phyloP scores from a whole-genome alignment of 2,888 invertebrate species.

The Hoplodrina ambigua region DNA sequence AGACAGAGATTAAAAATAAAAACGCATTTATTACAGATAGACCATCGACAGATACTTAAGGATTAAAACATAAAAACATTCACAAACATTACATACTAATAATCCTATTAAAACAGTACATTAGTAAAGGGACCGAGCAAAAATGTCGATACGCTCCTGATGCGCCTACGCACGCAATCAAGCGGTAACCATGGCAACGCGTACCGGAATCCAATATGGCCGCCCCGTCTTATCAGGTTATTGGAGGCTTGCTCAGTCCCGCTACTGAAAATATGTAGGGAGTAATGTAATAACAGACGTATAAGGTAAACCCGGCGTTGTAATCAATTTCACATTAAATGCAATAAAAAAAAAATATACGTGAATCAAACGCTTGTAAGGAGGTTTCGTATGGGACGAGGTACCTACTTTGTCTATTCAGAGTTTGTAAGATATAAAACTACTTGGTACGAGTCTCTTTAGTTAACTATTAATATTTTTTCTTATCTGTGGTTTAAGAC shows the following conservation, averaged over 20 bases:
- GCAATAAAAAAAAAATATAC: conserved; percentile 36
- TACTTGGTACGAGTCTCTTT: conserved; percentile 19
- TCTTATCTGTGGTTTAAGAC: conserved; percentile 5
- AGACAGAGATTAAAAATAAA: conserved; percentile 44
- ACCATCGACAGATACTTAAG: conserved; percentile 38
- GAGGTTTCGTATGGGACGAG: conserved; percentile 25
- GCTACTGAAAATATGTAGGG: conserved; percentile 66
- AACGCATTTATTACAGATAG: conserved; percentile 38
- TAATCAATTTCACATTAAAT: conserved; percentile 57
- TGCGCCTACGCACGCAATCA: conserved; percentile 78
- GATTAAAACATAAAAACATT: conserved; percentile 53
- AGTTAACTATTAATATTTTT: conserved; percentile 15
- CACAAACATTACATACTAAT: conserved; percentile 55
- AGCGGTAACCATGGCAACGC: conserved; percentile 81
- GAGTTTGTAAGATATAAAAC: conserved; percentile 34
- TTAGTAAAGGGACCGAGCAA: conserved; percentile 57
- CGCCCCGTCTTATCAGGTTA: conserved; percentile 76
- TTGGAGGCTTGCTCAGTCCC: conserved; percentile 67
- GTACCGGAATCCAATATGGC: conserved; percentile 83
- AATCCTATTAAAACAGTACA: conserved; percentile 62
- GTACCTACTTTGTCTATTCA: conserved; percentile 30
- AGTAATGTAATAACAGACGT: conserved; percentile 54
- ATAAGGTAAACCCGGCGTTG: conserved; percentile 44
- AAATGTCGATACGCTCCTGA: conserved; percentile 61
- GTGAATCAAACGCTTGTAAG: conserved; percentile 32